Evolutionary conservation across 2,888 invertebrate genomes (phyloP), one percentile per base, ranked within the genome.

Genomic region (Mythimna pallens): DNA sequence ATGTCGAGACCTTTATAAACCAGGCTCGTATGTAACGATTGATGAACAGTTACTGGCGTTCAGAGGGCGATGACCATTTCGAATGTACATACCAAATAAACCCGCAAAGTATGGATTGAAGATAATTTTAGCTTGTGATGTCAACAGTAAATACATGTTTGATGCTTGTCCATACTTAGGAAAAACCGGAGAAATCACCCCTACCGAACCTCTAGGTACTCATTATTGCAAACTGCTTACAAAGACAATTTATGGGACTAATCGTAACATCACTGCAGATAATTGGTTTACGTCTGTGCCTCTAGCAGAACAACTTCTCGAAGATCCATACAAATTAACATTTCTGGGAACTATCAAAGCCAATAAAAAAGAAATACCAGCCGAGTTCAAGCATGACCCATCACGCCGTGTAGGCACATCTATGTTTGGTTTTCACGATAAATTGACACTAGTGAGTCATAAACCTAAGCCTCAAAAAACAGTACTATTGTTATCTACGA

Each of bases 81-180:
- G 68, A 22, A 61, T 73, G 68, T 81, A 81, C 62, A 78, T 81
- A 14, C 70, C 74, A 25, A 78, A 72, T 54, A 80, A 80, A 61
- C 80, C 77, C 50, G 71, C 77, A n/a, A 80, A 78, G 64, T 80
- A 76, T 70, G 80, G 80, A 7, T 55, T 80, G 64, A 80, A 76
- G 71, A 71, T 79, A 47, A 67, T 67, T 22, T 36, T 57, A 58
- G 58, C 58, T 57, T 67, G 57, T 67, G 67, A 67, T 58, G 67
- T 58, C 22, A 67, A 67, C 36, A 67, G 58, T 57, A 67, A 67
- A 58, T 25, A 67, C 57, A 58, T 67, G 58, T 67, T 58, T 57
- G 58, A 67, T 67, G 57, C 57, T 57, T 57, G 57, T 57, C 57
- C 57, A 57, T 57, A 57, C 57, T 30, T 57, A 66, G 66, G 57